Evolutionary conservation across 2,888 invertebrate genomes (phyloP).

Genomic region (Plemyria rubiginata): DNA sequence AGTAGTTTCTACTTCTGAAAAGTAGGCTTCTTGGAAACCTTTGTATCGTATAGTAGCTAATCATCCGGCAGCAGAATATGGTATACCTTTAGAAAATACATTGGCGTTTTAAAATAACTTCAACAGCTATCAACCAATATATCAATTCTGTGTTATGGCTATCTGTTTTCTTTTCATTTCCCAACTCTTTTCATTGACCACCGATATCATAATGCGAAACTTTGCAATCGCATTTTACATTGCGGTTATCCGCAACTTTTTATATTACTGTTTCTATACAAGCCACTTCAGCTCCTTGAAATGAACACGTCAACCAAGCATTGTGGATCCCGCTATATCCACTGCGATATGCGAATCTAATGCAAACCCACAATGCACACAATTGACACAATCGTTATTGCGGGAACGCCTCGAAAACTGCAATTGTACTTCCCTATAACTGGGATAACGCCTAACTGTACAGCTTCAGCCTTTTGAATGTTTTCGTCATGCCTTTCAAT

Average conservation of each 20-base stretch:
- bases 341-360: constrained; percentile 57
- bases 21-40: constrained; percentile 42
- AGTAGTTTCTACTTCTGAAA: constrained; percentile 55
- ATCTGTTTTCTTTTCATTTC: neutral
- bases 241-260: constrained; percentile 1
- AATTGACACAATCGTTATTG: constrained; percentile 65
- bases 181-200: neutral
- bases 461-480: constrained; percentile 39
- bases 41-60: constrained; percentile 10
- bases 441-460: constrained; percentile 40
- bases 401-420: constrained; percentile 61
- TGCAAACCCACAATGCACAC: constrained; percentile 56
- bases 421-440: constrained; percentile 42
- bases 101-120: neutral
- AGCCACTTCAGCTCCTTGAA: constrained; percentile 34
- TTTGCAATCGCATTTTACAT: neutral
- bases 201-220: neutral
- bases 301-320: constrained; percentile 36
- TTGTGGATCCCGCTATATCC: constrained; percentile 36
- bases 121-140: neutral
- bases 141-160: neutral
- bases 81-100: neutral
- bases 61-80: constrained; percentile 11
- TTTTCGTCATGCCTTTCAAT: constrained; percentile 40
- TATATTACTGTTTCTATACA: constrained; percentile 13